Percentiles rank a stretch among this genome's conserved stretches.
Conservation (phyloP, 2,888 invertebrate genomes). For the Polyommatus icarus region DNA sequence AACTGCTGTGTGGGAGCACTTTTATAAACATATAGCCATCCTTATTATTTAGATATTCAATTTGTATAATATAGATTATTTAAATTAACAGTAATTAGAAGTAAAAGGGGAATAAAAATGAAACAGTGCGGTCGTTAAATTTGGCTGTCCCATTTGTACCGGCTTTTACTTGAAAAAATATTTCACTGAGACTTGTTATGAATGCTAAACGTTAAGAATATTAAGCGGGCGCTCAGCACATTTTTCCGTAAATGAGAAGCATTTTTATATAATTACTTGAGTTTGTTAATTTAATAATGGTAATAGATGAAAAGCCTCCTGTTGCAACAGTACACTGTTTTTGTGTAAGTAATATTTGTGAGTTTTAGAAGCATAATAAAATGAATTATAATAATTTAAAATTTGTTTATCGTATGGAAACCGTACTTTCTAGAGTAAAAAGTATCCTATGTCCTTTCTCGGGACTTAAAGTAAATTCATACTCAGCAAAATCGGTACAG, state of each 20-base stretch:
- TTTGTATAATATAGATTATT: not conserved
- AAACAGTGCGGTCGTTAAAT: conserved; percentile 1
- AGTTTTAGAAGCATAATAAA: too few species aligned
- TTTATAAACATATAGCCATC: too few species aligned
- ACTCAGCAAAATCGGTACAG: too few species aligned
- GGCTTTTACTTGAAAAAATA: not conserved
- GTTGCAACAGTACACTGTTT: not conserved
- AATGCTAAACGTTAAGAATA: conserved; percentile 3
- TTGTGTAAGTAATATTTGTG: too few species aligned
- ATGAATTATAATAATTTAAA: too few species aligned
- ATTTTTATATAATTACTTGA: not conserved
- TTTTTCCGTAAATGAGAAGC: not conserved
- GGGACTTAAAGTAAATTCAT: too few species aligned
- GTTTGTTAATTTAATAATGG: not conserved
- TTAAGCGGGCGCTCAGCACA: not conserved
- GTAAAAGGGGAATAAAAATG: not conserved
- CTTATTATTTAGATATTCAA: not conserved
- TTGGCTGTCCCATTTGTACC: conserved; percentile 1
- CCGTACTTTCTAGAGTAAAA: too few species aligned
- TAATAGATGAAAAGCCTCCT: not conserved
- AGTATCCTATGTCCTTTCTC: too few species aligned
- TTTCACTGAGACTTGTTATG: not conserved
- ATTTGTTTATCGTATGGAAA: too few species aligned
- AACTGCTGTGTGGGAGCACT: too few species aligned
- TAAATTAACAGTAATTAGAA: not conserved